Percentiles rank a stretch among this genome's conserved stretches.
phyloP scores from a whole-genome alignment of 2,797 vertebrate genomes.

The Limosa lapponica region DNA sequence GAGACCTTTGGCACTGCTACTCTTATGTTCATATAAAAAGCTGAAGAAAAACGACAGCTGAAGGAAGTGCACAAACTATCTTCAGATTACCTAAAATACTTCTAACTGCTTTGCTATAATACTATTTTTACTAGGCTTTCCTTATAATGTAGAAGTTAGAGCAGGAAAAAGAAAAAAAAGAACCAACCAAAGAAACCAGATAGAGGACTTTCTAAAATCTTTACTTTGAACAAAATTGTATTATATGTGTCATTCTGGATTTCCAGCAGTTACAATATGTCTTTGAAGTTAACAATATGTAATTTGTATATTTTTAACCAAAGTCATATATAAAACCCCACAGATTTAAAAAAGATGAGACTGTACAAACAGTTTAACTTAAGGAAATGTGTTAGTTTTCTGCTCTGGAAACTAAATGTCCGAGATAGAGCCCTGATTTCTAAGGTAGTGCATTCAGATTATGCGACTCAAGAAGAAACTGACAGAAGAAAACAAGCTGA shows the following conservation, averaged over 20 bases:
- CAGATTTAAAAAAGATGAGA: not conserved
- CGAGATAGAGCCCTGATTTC: not conserved
- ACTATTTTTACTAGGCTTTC: not conserved
- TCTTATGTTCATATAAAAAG: not conserved
- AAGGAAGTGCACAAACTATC: not conserved
- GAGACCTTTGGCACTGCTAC: not conserved
- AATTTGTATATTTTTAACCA: not conserved
- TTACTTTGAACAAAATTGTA: not conserved
- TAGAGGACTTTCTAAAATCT: not conserved
- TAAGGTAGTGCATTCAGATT: not conserved
- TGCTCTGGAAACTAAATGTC: not conserved
- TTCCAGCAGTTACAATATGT: not conserved
- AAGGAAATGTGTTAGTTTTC: not conserved
- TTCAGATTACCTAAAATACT: not conserved
- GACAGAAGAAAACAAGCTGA: slow-evolving; percentile 2
- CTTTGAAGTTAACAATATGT: not conserved
- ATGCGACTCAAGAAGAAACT: not conserved
- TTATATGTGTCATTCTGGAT: not conserved
- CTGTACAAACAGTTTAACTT: not conserved
- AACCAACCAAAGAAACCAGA: not conserved
- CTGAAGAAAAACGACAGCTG: not conserved
- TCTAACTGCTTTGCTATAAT: not conserved
- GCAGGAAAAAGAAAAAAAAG: not conserved
- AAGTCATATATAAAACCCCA: not conserved
- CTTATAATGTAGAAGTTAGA: not conserved